A percentile compares a stretch with the other conserved stretches of the same genome.
These are phyloP conservation scores for Lycodopsis pacificus DNA, from an alignment of 2,797 vertebrate species.

Conservation along the genomic window DNA sequence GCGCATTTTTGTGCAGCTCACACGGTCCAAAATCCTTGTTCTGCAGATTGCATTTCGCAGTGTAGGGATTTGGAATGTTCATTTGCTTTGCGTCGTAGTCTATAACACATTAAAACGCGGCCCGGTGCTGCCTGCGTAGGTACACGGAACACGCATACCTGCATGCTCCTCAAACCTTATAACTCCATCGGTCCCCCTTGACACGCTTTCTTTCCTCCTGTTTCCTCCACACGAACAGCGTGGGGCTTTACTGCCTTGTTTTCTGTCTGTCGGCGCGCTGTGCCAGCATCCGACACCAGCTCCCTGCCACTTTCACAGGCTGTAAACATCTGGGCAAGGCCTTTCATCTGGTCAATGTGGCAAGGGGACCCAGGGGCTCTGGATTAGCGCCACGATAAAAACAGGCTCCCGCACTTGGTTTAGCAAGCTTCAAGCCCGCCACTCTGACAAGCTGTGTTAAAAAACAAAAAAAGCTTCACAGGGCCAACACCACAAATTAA, in stretches of 20 bases:
- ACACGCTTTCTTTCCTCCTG: slow-evolving; percentile 60
- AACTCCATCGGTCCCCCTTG: slow-evolving; percentile 60
- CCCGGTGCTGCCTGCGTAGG: background rate
- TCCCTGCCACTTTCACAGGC: slow-evolving; percentile 86
- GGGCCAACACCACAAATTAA: slow-evolving; percentile 82
- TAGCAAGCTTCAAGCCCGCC: slow-evolving; percentile 74
- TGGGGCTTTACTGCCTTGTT: slow-evolving; percentile 85
- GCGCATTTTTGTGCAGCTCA: background rate
- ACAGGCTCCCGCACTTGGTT: slow-evolving; percentile 73
- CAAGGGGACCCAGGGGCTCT: slow-evolving; percentile 82
- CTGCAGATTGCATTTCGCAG: background rate
- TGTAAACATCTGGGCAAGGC: slow-evolving; percentile 85
- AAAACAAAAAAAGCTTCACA: slow-evolving; percentile 63
- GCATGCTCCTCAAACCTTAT: slow-evolving; percentile 56
- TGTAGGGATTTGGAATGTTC: background rate
- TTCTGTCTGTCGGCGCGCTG: slow-evolving; percentile 81
- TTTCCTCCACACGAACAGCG: slow-evolving; percentile 76
- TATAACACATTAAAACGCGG: background rate
- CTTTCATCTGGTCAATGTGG: slow-evolving; percentile 87
- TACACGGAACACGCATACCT: slow-evolving; percentile 34
- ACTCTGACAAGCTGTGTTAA: slow-evolving; percentile 73
- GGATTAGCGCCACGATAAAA: slow-evolving; percentile 84
- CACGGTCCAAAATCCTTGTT: background rate
- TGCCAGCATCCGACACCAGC: slow-evolving; percentile 81
- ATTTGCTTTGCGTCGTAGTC: background rate